Evolutionary conservation across 2,888 invertebrate genomes (phyloP), one percentile per base, ranked within the genome.

Genomic region (Agrochola circellaris): DNA sequence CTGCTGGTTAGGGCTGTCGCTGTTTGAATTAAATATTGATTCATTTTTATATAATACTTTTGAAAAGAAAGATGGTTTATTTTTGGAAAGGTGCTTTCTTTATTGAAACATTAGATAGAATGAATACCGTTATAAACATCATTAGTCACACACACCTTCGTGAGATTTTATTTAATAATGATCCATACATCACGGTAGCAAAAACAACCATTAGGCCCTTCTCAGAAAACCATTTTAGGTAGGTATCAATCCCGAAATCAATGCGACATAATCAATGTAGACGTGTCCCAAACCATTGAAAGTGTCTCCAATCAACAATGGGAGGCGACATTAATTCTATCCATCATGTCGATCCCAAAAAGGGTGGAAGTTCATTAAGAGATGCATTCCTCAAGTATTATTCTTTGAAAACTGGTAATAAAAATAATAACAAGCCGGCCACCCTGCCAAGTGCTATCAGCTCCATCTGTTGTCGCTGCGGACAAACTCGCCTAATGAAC

Each of bases 401-500:
- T 96, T 96, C 96, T 96, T 96, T 96, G 95, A 93, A 95, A 95
- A 94, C 95, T 96, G 95, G 96, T 95, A 96, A 96, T 96, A 96
- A 96, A 96, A 96, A 96, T 96, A 96, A 96, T 96, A 96, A 96
- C 95, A 96, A 95, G 95, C 93, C 94, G 96, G 96, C 96, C 96
- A 96, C 96, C 96, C 96, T 96, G 96, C 96, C 96, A 96, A 96
- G 96, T 96, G 96, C 95, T 96, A 96, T 96, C 96, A 96, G 96
- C 96, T 95, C 96, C 96, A 96, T 96, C 96, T 96, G 96, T 96
- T 96, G 96, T 96, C 96, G 96, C 93, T 95, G 95, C 96, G 96
- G 96, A 96, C 96, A 96, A 96, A 96, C 96, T 96, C 96, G 94
- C 95, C 96, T 96, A 96, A 96, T 96, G 96, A 96, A 96, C 96